phyloP scores from a whole-genome alignment of 2,888 invertebrate genomes.

The Clistopyga incitator region DNA sequence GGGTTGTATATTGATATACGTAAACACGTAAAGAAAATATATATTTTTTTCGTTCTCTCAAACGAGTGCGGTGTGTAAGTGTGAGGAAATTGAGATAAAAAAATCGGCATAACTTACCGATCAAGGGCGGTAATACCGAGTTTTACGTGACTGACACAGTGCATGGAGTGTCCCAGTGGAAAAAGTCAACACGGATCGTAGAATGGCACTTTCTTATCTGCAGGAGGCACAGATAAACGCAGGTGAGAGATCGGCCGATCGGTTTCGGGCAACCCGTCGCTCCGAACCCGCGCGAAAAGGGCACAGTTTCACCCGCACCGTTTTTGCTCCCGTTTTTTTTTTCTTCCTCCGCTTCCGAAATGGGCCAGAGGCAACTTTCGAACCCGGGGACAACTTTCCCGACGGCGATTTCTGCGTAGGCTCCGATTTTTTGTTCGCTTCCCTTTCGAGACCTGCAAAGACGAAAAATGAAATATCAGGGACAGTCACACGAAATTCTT shows the following conservation, averaged over 20 bases:
- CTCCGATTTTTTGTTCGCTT: background rate
- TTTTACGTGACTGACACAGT: slow-evolving; percentile 61
- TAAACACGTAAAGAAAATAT: too few species aligned
- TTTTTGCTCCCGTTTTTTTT: background rate
- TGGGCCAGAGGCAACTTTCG: background rate
- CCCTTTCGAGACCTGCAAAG: background rate
- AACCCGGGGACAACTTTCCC: background rate
- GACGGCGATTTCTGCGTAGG: background rate
- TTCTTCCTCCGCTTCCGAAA: background rate
- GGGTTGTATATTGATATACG: background rate
- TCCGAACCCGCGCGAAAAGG: too few species aligned
- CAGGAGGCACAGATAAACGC: slow-evolving; percentile 80
- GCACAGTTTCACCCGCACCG: background rate
- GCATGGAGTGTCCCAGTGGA: slow-evolving; percentile 81
- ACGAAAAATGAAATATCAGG: background rate
- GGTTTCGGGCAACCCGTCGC: too few species aligned
- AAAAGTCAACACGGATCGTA: slow-evolving; percentile 76
- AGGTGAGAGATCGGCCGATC: slow-evolving; percentile 77
- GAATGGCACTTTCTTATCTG: slow-evolving; percentile 82
- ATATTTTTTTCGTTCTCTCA: background rate
- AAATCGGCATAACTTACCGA: too few species aligned
- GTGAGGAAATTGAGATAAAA: too few species aligned
- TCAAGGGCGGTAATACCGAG: background rate
- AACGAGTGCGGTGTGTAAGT: background rate
- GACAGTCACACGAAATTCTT: background rate